phyloP scores from a whole-genome alignment of 2,113 vertebrate species.

The Catharus minimus region DNA sequence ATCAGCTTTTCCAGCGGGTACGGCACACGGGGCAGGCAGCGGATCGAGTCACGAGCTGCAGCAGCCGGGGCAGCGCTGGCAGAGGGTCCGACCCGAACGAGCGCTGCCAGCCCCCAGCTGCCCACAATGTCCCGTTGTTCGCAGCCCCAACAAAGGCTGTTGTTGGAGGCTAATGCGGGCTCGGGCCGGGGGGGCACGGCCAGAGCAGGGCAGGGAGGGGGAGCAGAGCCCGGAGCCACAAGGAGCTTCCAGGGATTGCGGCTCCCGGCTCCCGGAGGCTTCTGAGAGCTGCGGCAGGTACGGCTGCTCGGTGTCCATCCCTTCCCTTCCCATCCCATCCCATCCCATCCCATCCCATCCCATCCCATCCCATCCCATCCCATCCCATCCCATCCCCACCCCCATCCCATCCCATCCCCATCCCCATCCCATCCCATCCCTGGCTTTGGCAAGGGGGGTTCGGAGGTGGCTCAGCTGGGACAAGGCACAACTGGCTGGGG shows the following conservation, averaged over 20 bases:
- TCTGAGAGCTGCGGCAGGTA: neutral
- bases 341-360: too few relatives aligned
- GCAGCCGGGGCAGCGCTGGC: neutral
- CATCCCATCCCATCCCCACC: too few relatives aligned
- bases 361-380: too few relatives aligned
- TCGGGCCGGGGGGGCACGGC: neutral
- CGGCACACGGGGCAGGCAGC: neutral
- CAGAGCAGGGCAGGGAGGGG: too few relatives aligned
- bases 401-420: too few relatives aligned
- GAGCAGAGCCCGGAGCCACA: too few relatives aligned
- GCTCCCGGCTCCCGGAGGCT: neutral
- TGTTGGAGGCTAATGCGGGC: conserved; percentile 11
- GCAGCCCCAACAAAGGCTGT: neutral
- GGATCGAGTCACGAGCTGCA: neutral
- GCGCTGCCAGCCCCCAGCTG: neutral
- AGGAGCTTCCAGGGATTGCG: neutral
- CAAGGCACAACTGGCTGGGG: neutral
- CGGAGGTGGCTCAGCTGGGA: neutral
- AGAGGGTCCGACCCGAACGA: neutral
- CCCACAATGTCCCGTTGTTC: conserved; percentile 54
- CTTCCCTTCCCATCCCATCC: too few relatives aligned
- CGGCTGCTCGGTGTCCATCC: neutral
- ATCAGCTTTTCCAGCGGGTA: neutral
- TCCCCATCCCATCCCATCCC: too few relatives aligned
- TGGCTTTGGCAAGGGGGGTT: fast-evolving